These are phyloP conservation scores for Corythornis vintsioides DNA, from an alignment of 2,113 vertebrate species.

Conservation along the genomic window DNA sequence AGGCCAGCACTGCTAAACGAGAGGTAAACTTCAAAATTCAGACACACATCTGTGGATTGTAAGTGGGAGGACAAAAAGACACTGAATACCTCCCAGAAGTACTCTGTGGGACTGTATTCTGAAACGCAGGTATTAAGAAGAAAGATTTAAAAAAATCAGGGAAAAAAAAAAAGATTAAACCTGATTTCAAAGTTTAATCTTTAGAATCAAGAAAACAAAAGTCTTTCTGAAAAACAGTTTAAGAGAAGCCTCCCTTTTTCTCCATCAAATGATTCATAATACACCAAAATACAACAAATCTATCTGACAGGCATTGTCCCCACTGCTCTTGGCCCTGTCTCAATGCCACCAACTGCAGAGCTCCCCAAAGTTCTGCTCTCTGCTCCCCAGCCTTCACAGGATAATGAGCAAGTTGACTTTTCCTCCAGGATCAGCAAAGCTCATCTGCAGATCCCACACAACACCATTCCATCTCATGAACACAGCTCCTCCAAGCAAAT, in stretches of 20 bases:
- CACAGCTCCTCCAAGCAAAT: not conserved
- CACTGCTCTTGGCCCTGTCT: not conserved
- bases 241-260: not conserved
- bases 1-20: not conserved
- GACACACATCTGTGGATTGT: not conserved
- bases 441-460: not conserved
- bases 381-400: not conserved
- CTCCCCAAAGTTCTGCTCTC: not conserved
- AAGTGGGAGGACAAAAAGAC: not conserved
- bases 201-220: not conserved
- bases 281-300: not conserved
- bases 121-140: not conserved
- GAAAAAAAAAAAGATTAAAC: not conserved
- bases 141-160: not conserved
- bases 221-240: not conserved
- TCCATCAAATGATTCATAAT: not conserved
- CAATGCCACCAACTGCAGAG: not conserved
- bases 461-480: not conserved
- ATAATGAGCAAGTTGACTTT: not conserved
- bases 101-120: not conserved
- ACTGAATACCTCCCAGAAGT: not conserved
- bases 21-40: not conserved
- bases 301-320: not conserved
- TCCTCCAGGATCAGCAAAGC: not conserved
- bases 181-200: not conserved